A percentile compares a stretch with the other conserved stretches of the same genome.
These are phyloP conservation scores for Mixornis gularis DNA, from an alignment of 2,113 vertebrate genomes.

Conservation along the genomic window DNA sequence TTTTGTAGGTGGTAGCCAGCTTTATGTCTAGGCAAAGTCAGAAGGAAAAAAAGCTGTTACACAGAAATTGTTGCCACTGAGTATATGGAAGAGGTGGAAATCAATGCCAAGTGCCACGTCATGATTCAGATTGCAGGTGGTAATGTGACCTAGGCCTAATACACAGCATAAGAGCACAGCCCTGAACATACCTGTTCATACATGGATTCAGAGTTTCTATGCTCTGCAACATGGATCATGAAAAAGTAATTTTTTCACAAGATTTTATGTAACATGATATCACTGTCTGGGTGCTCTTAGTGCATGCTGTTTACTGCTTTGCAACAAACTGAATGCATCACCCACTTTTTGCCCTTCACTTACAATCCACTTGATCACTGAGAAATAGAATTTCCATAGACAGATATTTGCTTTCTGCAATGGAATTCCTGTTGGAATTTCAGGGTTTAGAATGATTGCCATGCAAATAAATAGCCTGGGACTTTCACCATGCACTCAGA, in stretches of 20 bases:
- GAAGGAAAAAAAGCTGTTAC: not conserved
- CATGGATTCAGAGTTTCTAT: not conserved
- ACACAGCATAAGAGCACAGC: not conserved
- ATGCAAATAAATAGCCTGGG: not conserved
- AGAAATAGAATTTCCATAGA: not conserved
- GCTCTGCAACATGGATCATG: not conserved
- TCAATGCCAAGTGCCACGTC: not conserved
- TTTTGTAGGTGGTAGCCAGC: conserved; percentile 69
- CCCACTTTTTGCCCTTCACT: not conserved
- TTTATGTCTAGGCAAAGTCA: conserved; percentile 68
- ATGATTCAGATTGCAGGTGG: not conserved
- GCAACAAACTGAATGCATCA: not conserved
- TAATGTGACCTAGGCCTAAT: not conserved
- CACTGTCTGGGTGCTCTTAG: not conserved
- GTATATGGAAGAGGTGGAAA: not conserved
- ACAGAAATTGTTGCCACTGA: not conserved
- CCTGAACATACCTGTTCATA: not conserved
- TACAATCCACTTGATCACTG: not conserved
- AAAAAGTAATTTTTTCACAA: not conserved
- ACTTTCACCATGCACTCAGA: not conserved
- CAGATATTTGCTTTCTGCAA: not conserved
- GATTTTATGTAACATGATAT: not conserved
- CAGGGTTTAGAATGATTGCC: not conserved
- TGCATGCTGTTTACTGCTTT: not conserved
- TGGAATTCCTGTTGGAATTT: not conserved